A percentile compares a stretch with the other conserved stretches of the same genome.
Evolutionary conservation across 2,797 vertebrate genomes (phyloP).

Genomic region (Alouatta caraya): DNA sequence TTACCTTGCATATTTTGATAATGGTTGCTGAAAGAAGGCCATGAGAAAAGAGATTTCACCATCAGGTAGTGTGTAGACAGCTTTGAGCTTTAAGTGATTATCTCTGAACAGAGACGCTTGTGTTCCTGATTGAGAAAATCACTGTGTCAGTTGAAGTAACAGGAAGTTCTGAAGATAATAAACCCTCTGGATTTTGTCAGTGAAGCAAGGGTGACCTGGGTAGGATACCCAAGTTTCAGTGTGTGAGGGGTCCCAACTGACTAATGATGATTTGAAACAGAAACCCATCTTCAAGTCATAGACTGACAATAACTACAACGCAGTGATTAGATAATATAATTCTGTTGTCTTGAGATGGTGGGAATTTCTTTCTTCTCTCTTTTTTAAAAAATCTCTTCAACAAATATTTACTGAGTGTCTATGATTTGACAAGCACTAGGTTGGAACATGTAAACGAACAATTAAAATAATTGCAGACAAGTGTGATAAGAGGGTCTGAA

Average conservation of each 20-base stretch:
- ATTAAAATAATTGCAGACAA: slow-evolving; percentile 53
- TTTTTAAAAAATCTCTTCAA: neutral
- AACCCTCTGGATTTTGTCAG: neutral
- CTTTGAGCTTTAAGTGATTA: neutral
- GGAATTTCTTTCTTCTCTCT: neutral
- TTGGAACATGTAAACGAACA: slow-evolving; percentile 48
- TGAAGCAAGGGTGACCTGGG: neutral
- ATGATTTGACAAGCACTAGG: neutral
- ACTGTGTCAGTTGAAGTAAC: neutral
- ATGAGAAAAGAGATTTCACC: neutral
- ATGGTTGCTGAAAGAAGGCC: neutral
- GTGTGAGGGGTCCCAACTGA: neutral
- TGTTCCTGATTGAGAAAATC: neutral
- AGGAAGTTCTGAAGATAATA: neutral
- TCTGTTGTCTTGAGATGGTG: neutral
- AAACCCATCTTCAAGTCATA: neutral
- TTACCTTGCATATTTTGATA: neutral
- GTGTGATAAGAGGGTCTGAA: neutral
- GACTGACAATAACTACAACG: neutral
- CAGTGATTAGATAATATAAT: neutral
- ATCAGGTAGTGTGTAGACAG: accelerated
- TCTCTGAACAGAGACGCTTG: accelerated
- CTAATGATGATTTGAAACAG: slow-evolving; percentile 12
- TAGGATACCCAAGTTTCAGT: neutral
- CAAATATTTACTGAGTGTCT: slow-evolving; percentile 49